These are phyloP conservation scores for Aphrophora alni DNA, from an alignment of 2,888 invertebrate species.

Conservation along the genomic window DNA sequence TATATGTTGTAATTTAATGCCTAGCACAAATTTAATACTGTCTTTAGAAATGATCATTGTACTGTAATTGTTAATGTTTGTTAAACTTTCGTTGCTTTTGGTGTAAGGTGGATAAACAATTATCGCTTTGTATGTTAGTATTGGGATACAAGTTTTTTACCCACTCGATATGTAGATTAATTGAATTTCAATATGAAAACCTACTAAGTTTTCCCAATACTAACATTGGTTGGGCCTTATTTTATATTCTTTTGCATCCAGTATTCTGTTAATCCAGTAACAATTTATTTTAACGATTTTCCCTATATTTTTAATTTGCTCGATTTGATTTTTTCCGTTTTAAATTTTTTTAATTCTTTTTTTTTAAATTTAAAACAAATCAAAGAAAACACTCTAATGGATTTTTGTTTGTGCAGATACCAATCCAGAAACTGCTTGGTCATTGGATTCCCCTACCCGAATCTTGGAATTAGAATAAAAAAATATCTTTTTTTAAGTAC, in stretches of 20 bases:
- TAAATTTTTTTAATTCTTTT: conserved; percentile 11
- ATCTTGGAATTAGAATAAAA: conserved; percentile 41
- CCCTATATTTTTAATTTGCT: too few relatives aligned
- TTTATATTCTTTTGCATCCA: background rate
- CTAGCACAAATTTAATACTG: background rate
- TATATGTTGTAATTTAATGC: background rate
- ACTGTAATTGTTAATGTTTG: background rate
- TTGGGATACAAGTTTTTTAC: background rate
- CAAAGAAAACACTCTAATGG: conserved; percentile 19
- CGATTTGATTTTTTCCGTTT: conserved; percentile 19
- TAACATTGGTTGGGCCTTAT: conserved; percentile 1
- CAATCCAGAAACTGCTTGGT: conserved; percentile 47
- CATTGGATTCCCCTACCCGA: conserved; percentile 45
- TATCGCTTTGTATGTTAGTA: conserved; percentile 28
- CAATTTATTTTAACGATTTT: background rate
- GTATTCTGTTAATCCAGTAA: background rate
- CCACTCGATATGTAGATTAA: too few relatives aligned
- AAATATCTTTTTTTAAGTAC: background rate
- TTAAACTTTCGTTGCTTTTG: conserved; percentile 14
- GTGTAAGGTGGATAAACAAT: conserved; percentile 29
- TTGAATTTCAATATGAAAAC: too few relatives aligned
- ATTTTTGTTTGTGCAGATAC: conserved; percentile 48
- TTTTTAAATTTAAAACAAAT: conserved; percentile 12
- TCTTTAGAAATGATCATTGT: background rate
- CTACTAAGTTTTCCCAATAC: background rate